Evolutionary conservation across 2,797 vertebrate genomes (phyloP).

Genomic region (Peromyscus eremicus): DNA sequence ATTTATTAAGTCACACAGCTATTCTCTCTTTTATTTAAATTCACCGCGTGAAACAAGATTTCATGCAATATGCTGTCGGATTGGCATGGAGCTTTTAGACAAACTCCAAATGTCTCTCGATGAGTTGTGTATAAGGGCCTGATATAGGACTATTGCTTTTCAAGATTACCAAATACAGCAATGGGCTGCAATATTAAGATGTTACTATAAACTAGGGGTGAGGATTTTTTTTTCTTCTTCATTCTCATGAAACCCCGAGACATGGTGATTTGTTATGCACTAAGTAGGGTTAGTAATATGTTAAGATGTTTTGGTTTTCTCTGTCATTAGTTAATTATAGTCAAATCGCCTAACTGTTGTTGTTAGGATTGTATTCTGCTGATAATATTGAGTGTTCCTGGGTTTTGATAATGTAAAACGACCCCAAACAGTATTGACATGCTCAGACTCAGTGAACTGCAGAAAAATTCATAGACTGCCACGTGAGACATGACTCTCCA

Average conservation of each 20-base stretch:
- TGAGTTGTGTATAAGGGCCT: not conserved
- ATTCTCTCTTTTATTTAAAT: constrained; percentile 53
- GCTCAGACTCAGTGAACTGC: not conserved
- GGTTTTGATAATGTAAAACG: not conserved
- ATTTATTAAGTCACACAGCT: not conserved
- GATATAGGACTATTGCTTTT: not conserved
- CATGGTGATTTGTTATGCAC: not conserved
- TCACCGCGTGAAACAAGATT: not conserved
- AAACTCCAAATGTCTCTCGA: constrained; percentile 16
- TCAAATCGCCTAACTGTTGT: not conserved
- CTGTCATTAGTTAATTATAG: not conserved
- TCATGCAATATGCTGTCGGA: not conserved
- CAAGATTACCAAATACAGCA: not conserved
- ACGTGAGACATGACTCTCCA: not conserved
- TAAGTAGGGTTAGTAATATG: not conserved
- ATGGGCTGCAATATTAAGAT: constrained; percentile 28
- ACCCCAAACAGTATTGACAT: not conserved
- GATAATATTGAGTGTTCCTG: not conserved
- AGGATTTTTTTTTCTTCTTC: not conserved
- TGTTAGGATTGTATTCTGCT: not conserved
- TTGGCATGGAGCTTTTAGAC: not conserved
- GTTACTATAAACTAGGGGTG: not conserved
- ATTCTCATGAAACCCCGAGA: constrained; percentile 20
- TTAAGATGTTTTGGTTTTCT: constrained; percentile 28
- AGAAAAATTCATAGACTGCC: not conserved